Conservation (phyloP, 2,888 invertebrate genomes). For the Panorpa germanica region DNA sequence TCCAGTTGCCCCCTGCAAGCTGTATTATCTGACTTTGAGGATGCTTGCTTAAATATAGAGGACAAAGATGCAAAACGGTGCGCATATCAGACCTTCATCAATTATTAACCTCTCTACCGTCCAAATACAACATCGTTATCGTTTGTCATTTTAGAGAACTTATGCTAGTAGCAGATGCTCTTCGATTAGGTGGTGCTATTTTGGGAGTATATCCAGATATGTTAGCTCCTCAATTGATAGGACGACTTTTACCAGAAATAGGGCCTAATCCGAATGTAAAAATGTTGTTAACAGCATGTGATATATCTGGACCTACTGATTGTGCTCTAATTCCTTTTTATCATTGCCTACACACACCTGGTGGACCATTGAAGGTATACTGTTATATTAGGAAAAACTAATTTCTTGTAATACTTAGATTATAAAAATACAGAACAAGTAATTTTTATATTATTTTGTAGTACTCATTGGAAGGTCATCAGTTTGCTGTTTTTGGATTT, state of each 20-base stretch:
- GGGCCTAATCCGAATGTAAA: slow-evolving; percentile 65
- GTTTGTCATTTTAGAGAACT: slow-evolving; percentile 53
- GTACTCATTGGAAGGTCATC: slow-evolving; percentile 95
- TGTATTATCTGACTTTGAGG: slow-evolving; percentile 89
- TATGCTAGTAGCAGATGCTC: slow-evolving; percentile 81
- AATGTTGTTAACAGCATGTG: slow-evolving; percentile 77
- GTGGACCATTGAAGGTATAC: slow-evolving; percentile 81
- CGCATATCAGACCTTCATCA: not conserved
- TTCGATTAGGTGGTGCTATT: slow-evolving; percentile 87
- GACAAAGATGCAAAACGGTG: slow-evolving; percentile 56
- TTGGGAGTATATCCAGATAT: slow-evolving; percentile 83
- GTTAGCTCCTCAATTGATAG: slow-evolving; percentile 87
- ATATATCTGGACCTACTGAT: slow-evolving; percentile 69
- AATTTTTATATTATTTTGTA: slow-evolving; percentile 22
- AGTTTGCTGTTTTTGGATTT: slow-evolving; percentile 91
- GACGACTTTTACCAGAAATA: slow-evolving; percentile 81
- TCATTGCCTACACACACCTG: slow-evolving; percentile 96
- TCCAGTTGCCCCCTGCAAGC: slow-evolving; percentile 91
- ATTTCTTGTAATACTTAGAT: not conserved
- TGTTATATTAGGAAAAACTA: not conserved
- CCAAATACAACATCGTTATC: not conserved
- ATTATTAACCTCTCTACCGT: not conserved
- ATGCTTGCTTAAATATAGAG: slow-evolving; percentile 65
- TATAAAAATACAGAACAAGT: not conserved
- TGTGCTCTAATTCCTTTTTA: slow-evolving; percentile 84